phyloP scores from a whole-genome alignment of 2,797 vertebrate species.

The Orientallactaga sibirica region DNA sequence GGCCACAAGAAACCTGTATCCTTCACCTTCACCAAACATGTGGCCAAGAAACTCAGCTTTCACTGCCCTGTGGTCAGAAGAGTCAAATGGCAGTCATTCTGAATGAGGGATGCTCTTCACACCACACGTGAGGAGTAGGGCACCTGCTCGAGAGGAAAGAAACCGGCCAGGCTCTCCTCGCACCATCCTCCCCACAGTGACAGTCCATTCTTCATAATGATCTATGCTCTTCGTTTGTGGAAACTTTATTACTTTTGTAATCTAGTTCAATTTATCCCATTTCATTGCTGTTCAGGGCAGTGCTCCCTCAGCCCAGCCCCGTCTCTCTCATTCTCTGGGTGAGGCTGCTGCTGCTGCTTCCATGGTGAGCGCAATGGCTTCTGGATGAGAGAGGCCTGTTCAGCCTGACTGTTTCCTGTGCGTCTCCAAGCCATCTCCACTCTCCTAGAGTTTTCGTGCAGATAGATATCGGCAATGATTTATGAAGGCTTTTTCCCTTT shows the following conservation, averaged over 20 bases:
- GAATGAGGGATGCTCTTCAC: conserved; percentile 41
- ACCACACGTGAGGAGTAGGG: conserved; percentile 28
- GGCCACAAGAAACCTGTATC: background rate
- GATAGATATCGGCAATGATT: conserved; percentile 82
- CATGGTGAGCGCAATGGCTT: conserved; percentile 70
- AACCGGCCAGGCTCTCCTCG: conserved; percentile 42
- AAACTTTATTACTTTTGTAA: conserved; percentile 81
- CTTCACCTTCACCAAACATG: background rate
- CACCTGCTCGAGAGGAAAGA: conserved; percentile 9
- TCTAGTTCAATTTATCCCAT: conserved; percentile 75
- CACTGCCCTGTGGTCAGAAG: background rate
- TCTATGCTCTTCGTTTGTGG: conserved; percentile 73
- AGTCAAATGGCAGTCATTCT: background rate
- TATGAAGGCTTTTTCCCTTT: conserved; percentile 69
- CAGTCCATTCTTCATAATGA: conserved; percentile 74
- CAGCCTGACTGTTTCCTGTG: conserved; percentile 75
- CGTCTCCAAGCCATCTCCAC: conserved; percentile 63
- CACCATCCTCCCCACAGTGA: background rate
- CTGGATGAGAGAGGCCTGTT: conserved; percentile 80
- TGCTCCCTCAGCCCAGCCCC: conserved; percentile 58
- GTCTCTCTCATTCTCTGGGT: conserved; percentile 69
- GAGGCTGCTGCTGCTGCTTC: conserved; percentile 78
- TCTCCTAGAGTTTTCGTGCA: conserved; percentile 70
- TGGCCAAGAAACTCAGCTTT: background rate
- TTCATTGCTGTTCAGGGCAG: conserved; percentile 62